Evolutionary conservation across 2,797 vertebrate species (phyloP), one percentile per base, ranked within the genome.

Genomic region (Pelochelys cantorii): DNA sequence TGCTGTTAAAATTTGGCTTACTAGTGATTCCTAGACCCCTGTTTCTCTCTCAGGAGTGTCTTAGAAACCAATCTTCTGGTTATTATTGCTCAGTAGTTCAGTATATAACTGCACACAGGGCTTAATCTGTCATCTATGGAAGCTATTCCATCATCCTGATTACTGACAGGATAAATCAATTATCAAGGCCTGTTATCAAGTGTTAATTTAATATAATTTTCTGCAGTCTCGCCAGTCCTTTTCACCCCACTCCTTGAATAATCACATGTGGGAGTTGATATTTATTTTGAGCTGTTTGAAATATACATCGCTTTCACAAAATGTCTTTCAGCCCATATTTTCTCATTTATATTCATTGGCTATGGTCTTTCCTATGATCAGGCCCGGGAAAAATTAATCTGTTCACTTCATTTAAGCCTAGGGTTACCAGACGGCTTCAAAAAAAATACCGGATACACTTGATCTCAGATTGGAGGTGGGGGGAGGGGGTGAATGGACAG

Each of bases 131-230:
- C 11, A 4, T 59, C 86, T 84, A 85, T 89, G 79, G 84, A 88
- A 92, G 80, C 68, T 89, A 78, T 31, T 37, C 92, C 31, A 79
- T 84, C 90, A 92, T 84, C 54, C 52, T 81, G 84, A 93, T 92
- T 90, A 93, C 81, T 85, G 57, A 92, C 52, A 79, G 78, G 90
- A 90, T 88, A 96, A 96, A 89, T 71, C 74, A 94, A 56, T 95
- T 97, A 94, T 1, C 20, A 81, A 4, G 1, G 79, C 88, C 88
- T 96, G 93, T 29, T 94, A 78, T 89, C 42, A 93, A 85, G 84
- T 92, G 88, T 84, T 97, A 94, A 95, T 88, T 60, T 81, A 97
- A 97, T 93, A 81, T 3, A 92, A 86, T 57, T 88, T 92, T 80
- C 84, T 85, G 23, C 87, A 94, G 92, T 79, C 82, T 78, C 83